Evolutionary conservation across 2,888 invertebrate genomes (phyloP), one percentile per base, ranked within the genome.

Genomic region (Blomia tropicalis): DNA sequence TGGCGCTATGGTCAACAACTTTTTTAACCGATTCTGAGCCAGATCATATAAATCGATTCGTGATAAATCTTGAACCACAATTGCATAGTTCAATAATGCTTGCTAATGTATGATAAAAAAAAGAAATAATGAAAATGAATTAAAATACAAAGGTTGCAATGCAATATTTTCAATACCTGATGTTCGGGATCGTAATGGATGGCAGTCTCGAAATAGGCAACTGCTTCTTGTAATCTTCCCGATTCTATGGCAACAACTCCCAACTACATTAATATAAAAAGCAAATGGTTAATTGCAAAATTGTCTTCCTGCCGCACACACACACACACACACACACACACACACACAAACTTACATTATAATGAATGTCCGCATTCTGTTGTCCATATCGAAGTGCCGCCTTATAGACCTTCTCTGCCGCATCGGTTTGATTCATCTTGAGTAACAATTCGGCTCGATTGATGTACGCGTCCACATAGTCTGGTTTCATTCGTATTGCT

Each of bases 401-500:
- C 73, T 91, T 89, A 73, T 95, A 95, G 41, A 92, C 90, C 72
- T 89, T 86, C 73, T 90, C 87, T 0, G 93, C 93, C 74, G 95
- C 92, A 70, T 85, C 83, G 1, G 90, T 89, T 69, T 91, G 83
- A 76, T 92, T 92, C 70, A 93, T 77, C 76, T 90, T 92, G 74
- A 95, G 88, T 68, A 93, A 79, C 71, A 95, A 87, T 76, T 95
- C 93, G 0, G 93, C 95, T 63, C 93, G 82, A 77, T 95, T 95
- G 69, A 95, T 95, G 73, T 95, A 95, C 7, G 93, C 95, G 74
- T 91, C 87, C 0, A 89, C 83, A 73, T 92, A 92, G 77, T 95
- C 93, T 1, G 92, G 84, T 68, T 95, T 79, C 95, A 95, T 95
- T 72, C 91, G 90, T 68, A 95, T 93, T 14, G 93, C 95, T 74